Conservation (phyloP, 2,113 vertebrate species). For the Dendropsophus ebraccatus region DNA sequence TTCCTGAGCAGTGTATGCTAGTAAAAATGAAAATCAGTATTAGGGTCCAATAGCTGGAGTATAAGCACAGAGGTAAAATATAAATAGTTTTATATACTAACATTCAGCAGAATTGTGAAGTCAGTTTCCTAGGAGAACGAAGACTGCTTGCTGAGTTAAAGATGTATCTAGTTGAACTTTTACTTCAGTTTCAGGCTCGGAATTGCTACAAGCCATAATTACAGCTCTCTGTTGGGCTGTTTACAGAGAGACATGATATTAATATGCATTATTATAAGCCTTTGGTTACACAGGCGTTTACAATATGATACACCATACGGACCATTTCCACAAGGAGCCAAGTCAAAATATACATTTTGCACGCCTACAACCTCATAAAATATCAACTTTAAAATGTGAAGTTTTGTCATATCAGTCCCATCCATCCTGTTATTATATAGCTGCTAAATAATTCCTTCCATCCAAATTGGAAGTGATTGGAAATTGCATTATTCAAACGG, state of each 20-base stretch:
- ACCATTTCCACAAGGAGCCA: not conserved
- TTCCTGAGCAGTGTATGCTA: not conserved
- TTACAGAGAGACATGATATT: slow-evolving; percentile 67
- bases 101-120: not conserved
- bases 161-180: slow-evolving; percentile 71
- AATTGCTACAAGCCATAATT: slow-evolving; percentile 71
- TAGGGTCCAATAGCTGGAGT: not conserved
- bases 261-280: slow-evolving; percentile 67
- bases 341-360: slow-evolving; percentile 26
- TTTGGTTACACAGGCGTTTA: slow-evolving; percentile 70
- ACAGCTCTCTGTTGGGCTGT: slow-evolving; percentile 67
- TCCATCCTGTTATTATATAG: not conserved
- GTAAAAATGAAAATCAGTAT: not conserved
- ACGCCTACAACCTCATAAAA: slow-evolving; percentile 10
- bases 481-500: not conserved
- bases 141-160: slow-evolving; percentile 42
- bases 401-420: not conserved
- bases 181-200: slow-evolving; percentile 70
- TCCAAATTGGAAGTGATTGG: not conserved
- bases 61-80: slow-evolving; percentile 6
- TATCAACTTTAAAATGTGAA: slow-evolving; percentile 1
- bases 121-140: slow-evolving; percentile 45
- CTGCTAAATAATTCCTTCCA: not conserved
- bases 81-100: slow-evolving; percentile 21
- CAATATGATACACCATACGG: slow-evolving; percentile 10